Evolutionary conservation across 2,113 vertebrate species (phyloP), one percentile per base, ranked within the genome.

Genomic region (Empidonax alnorum): DNA sequence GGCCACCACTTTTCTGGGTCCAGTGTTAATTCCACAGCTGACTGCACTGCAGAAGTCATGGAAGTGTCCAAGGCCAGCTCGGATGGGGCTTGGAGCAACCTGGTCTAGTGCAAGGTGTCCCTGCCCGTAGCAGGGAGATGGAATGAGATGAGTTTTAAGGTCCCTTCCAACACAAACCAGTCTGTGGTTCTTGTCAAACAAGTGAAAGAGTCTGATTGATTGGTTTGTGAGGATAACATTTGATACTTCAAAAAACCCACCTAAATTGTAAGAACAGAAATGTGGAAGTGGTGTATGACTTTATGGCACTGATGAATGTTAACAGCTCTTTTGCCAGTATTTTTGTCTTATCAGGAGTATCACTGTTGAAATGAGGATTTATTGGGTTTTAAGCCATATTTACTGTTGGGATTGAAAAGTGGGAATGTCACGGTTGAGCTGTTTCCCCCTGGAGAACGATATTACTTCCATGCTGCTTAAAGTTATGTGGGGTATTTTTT

Each of bases 11-110:
- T 50, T 10, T 14, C 33, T 65, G 62, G 66, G 4, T 84, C 74
- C 44, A 33, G 1, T 1, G 1, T 50, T 53, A 37, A 28, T 22
- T 46, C 28, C 6, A 0, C 15, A 52, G 25, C 14, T 56, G 71
- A 30, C 24, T 23, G 14, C 22, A 7, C 33, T 55, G 35, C 58
- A 13, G 33, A 25, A 46, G 28, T 42, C 17, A 8, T 42, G 28
- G 41, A 12, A 44, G 62, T 65, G 62, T 42, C 6, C 62, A 30
- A 31, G 28, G 41, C 28, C 62, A 33, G 41, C 20, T 21, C 44
- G 62, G 61, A 41, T 20, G 37, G 8, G 61, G 6, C 37, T 75
- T 89, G 69, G 24, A 68, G 16, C 78, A 53, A 0, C 28, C 20
- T 61, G 46, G 2, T 17, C 20, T 53, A 25, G 19, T 49, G 25